A percentile compares a stretch with the other conserved stretches of the same genome.
Evolutionary conservation across 2,888 invertebrate species (phyloP).

Genomic region (Spicauda simplicius): DNA sequence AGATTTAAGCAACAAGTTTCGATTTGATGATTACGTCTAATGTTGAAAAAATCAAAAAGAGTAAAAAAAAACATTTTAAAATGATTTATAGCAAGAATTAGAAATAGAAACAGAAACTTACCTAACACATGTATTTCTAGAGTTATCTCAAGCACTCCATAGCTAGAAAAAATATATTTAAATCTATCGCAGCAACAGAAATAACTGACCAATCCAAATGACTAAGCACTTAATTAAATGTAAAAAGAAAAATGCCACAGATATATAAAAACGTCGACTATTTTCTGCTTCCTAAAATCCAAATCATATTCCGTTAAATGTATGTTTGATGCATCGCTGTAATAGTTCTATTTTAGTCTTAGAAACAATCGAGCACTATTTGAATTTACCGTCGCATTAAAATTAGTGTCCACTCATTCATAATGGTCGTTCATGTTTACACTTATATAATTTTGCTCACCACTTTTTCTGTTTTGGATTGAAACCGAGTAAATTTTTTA

Average conservation of each 20-base stretch:
- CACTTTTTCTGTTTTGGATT: conserved; percentile 4
- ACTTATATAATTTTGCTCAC: conserved; percentile 4
- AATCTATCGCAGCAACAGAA: conserved; percentile 3
- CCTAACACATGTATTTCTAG: neutral
- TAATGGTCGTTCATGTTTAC: conserved; percentile 2
- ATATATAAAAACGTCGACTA: neutral
- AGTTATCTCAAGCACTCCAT: neutral
- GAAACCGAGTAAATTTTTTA: neutral
- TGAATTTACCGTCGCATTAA: neutral
- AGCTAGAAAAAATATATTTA: conserved; percentile 5
- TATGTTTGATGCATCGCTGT: conserved; percentile 1
- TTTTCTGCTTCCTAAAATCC: neutral
- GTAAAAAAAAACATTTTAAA: no score
- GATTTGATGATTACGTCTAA: no score
- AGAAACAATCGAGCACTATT: neutral
- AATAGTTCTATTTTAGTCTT: conserved; percentile 8
- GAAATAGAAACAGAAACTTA: neutral
- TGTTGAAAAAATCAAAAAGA: no score
- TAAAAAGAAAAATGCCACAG: conserved; percentile 7
- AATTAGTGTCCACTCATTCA: neutral
- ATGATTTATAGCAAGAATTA: neutral
- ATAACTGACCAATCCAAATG: conserved; percentile 12
- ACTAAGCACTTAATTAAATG: neutral
- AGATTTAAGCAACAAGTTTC: no score
- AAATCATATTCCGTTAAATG: neutral